Percentiles rank a stretch among this genome's conserved stretches.
Evolutionary conservation across 2,888 invertebrate genomes (phyloP).

Genomic region (Pseudolycoriella hygida): DNA sequence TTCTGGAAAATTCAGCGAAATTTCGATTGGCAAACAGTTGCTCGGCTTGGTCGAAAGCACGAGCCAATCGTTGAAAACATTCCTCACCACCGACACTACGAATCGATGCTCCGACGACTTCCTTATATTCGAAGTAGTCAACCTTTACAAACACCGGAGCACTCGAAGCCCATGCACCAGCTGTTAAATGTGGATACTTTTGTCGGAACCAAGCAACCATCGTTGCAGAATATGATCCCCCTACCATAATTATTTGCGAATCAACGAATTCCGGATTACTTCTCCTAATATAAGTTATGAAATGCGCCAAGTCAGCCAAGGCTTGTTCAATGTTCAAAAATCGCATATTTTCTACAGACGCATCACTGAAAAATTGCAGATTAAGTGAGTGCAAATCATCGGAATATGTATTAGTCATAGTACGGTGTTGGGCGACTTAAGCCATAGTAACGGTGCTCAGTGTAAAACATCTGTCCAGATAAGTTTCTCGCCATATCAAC

Average conservation of each 20-base stretch:
- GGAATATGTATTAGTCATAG: slow-evolving; percentile 18
- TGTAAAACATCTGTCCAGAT: slow-evolving; percentile 41
- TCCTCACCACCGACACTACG: not conserved
- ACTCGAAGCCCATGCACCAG: slow-evolving; percentile 38
- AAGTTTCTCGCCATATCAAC: slow-evolving; percentile 32
- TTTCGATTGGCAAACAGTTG: not conserved
- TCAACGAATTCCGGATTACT: not conserved
- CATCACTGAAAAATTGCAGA: slow-evolving; percentile 28
- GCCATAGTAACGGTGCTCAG: slow-evolving; percentile 63
- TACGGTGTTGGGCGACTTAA: slow-evolving; percentile 44
- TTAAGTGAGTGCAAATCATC: not conserved
- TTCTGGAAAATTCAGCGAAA: not conserved
- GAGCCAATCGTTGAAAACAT: not conserved
- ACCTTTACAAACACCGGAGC: slow-evolving; percentile 40
- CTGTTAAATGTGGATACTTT: slow-evolving; percentile 41
- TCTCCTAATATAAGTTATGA: slow-evolving; percentile 15
- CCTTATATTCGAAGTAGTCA: not conserved
- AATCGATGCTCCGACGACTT: not conserved
- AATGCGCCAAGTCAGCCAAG: slow-evolving; percentile 45
- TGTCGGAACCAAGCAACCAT: slow-evolving; percentile 50
- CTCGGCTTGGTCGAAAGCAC: slow-evolving; percentile 5
- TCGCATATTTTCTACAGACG: slow-evolving; percentile 36
- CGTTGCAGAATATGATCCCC: slow-evolving; percentile 48
- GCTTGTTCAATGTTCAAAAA: slow-evolving; percentile 47
- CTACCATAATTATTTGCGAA: slow-evolving; percentile 27